Base-by-base conservation (phyloP, 2,888 invertebrate species). In the Stenolophus ochropezus region DNA sequence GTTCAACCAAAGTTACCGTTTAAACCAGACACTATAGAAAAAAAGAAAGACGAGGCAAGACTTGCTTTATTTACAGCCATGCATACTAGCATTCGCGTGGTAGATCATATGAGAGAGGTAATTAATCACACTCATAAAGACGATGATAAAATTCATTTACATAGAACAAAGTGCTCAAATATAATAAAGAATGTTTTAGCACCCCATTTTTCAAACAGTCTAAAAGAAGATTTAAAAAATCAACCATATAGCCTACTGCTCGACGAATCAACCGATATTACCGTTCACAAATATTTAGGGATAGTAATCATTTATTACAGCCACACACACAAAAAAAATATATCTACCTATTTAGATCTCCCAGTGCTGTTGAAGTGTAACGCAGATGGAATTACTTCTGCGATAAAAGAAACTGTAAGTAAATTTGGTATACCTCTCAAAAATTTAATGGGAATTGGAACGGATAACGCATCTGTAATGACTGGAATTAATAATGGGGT, bases 391-490 rank as follows among this genome's bases (percentile, higher is more conserved):
- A 84, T 85, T 81, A 79, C 82, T 51, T 20, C 49, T 47, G 83
- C 83, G 6, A 81, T 84, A 21, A 80, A 82, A 69, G 25, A 21
- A 21, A 79, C 73, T n/a, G 47, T 84, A 20, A 23, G 51, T 33
- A 82, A 83, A 80, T 82, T 58, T 71, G 81, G 83, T 42, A 82
- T 86, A 74, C 83, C 84, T 14, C 53, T 86, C 8, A 21, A 84
- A 75, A 86, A 87, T 79, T 83, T 86, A 83, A 84, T 84, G 81
- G 87, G 87, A 25, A 86, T 88, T 76, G 87, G 87, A n/a, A 87
- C 86, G 23, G 88, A 89, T 77, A 88, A 87, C 84, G 87, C 86
- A 2, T 85, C 86, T 16, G 87, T 86, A 0, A 88, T 88, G 87
- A 83, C 84, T 6, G 88, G 87, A 3, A 83, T 86, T 3, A 88